Conservation (phyloP, 2,113 vertebrate genomes). For the Erythrocebus patas region DNA sequence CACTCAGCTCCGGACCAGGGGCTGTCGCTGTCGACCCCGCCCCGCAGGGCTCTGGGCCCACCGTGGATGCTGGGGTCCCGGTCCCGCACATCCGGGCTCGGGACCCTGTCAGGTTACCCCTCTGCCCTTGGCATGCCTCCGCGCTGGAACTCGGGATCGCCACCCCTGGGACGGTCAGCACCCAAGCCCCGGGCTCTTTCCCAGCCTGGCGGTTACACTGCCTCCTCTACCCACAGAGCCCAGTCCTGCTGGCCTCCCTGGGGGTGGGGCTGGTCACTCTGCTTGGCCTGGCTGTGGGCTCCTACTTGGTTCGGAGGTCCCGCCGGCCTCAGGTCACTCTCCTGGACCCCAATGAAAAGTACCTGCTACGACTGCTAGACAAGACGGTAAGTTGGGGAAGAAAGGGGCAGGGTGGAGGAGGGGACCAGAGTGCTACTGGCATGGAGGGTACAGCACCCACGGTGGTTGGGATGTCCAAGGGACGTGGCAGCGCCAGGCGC, state of each 20-base stretch:
- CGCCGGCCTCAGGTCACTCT: slow-evolving; percentile 78
- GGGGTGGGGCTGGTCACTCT: slow-evolving; percentile 81
- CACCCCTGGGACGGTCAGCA: background rate
- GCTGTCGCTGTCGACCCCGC: background rate
- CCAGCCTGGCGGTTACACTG: slow-evolving; percentile 56
- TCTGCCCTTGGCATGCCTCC: background rate
- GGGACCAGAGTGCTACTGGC: background rate
- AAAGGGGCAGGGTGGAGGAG: background rate
- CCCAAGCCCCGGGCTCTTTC: background rate
- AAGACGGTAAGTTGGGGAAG: slow-evolving; percentile 78
- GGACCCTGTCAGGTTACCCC: background rate
- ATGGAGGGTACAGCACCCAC: background rate
- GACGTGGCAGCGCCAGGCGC: background rate
- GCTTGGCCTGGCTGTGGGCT: slow-evolving; percentile 75
- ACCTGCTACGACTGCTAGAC: slow-evolving; percentile 81
- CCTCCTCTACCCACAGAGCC: slow-evolving; percentile 69
- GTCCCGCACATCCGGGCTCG: background rate
- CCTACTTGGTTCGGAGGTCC: slow-evolving; percentile 77
- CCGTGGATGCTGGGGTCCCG: background rate
- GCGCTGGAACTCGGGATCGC: background rate
- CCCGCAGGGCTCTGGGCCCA: background rate
- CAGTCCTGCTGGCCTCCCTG: slow-evolving; percentile 76
- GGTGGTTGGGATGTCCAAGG: background rate
- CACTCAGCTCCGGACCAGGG: background rate
- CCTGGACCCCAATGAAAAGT: slow-evolving; percentile 81